phyloP scores from a whole-genome alignment of 2,113 vertebrate genomes.

The Alectura lathami region DNA sequence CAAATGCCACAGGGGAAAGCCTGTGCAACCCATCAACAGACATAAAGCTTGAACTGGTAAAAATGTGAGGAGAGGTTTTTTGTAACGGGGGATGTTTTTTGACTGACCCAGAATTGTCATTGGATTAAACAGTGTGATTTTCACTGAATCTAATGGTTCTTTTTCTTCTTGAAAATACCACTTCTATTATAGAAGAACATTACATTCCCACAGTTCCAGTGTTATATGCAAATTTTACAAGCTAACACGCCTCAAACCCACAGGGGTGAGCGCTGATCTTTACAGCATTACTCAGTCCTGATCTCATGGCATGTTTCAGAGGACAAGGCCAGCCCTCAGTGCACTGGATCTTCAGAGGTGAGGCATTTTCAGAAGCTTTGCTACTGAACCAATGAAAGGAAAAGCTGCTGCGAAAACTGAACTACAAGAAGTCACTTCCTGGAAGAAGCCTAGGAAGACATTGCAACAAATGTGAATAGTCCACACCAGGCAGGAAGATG shows the following conservation, averaged over 20 bases:
- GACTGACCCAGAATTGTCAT: not conserved
- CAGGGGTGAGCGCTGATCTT: not conserved
- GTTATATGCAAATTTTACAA: constrained; percentile 1
- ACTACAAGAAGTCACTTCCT: not conserved
- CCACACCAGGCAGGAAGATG: not conserved
- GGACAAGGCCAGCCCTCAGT: not conserved
- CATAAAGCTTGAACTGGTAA: not conserved
- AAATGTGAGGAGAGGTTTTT: not conserved
- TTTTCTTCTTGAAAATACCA: not conserved
- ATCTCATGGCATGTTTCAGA: not conserved
- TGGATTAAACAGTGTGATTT: not conserved
- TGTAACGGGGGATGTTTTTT: not conserved
- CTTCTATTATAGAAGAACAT: not conserved
- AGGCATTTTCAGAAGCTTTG: not conserved
- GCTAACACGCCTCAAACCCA: not conserved
- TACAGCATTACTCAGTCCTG: not conserved
- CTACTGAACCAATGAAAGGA: not conserved
- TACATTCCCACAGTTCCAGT: not conserved
- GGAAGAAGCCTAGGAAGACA: not conserved
- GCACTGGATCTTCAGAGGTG: not conserved
- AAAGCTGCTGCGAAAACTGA: not conserved
- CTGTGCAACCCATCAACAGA: not conserved
- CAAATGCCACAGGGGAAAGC: not conserved
- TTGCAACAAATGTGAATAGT: not conserved
- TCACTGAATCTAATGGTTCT: not conserved